Conservation (phyloP, 1,140 invertebrate genomes). For the Diorhabda elongata region DNA sequence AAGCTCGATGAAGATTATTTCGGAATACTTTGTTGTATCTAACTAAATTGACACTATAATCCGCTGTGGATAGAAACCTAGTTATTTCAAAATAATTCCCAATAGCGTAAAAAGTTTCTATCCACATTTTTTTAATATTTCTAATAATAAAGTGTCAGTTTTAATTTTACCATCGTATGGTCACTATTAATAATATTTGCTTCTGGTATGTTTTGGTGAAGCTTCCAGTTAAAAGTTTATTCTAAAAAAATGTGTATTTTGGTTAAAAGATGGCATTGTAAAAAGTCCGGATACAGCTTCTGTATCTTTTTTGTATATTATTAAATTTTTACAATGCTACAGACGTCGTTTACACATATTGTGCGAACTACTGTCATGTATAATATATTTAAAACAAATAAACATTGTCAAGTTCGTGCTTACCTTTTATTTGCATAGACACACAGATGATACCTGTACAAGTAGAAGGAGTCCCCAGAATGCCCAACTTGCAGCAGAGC, state of each 20-base stretch:
- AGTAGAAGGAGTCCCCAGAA: too few relatives aligned
- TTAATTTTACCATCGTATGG: too few relatives aligned
- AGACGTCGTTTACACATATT: slow-evolving; percentile 33
- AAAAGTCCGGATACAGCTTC: slow-evolving; percentile 27
- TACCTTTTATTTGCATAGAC: not conserved
- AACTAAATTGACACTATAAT: too few relatives aligned
- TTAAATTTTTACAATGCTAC: slow-evolving; percentile 35
- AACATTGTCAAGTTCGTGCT: not conserved
- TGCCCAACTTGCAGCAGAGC: too few relatives aligned
- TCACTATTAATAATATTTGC: not conserved
- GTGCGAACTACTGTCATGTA: slow-evolving; percentile 31
- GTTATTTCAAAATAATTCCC: too few relatives aligned
- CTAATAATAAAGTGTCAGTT: too few relatives aligned
- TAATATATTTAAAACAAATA: slow-evolving; percentile 29
- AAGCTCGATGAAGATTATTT: too few relatives aligned
- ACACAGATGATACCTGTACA: not conserved
- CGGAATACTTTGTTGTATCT: too few relatives aligned
- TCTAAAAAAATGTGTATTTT: slow-evolving; percentile 10
- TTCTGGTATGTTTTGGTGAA: slow-evolving; percentile 25
- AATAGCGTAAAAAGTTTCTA: too few relatives aligned
- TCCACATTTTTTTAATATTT: too few relatives aligned
- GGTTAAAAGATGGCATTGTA: slow-evolving; percentile 26
- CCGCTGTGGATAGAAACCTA: too few relatives aligned
- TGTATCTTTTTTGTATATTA: slow-evolving; percentile 27
- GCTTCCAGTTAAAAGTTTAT: slow-evolving; percentile 14